Base-by-base conservation (phyloP, 2,113 vertebrate genomes). In the Nibea coibor region DNA sequence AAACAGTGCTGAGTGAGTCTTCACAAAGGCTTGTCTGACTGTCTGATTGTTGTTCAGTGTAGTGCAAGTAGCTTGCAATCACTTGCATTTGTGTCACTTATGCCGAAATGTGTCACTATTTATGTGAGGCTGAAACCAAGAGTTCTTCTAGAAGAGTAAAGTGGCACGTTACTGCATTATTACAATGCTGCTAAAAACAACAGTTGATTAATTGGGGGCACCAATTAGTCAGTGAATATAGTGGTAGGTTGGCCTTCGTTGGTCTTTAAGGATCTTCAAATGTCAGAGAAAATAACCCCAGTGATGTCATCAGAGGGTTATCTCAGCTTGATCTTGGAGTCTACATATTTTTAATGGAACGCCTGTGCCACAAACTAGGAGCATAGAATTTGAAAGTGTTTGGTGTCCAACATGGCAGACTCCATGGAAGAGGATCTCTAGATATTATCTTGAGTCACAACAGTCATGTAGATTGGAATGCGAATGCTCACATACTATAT, bases 1-100 rank as follows among this genome's bases (percentile, higher is more conserved):
- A 48, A 74, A 53, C 65, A 59, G 45, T 66, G 20, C 6, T 73
- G 64, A 72, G 42, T 72, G 75, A 80, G 80, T 65, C 83, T 77
- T 66, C 26, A 72, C 74, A 58, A 70, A 35, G 8, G 61, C 51
- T 61, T 61, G 67, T 64, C 58, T 70, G 83, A 69, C 35, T 72
- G 48, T 17, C 35, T 39, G 51, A 47, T 39, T 39, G 35, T 22
- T 28, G 15, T n/a, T 54, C 7, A 47, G 47, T 61, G 20, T 22
- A n/a, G 42, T 58, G 24, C 28, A 58, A 72, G 48, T 10, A 39
- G 35, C 35, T 39, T 39, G 35, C 35, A 39, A 39, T 39, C 17
- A 14, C 39, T 64, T 26, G 4, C 19, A 39, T 24, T 42, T n/a
- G 4, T 50, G 26, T 39, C 16, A 53, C 42, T 31, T 15, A 59